Conservation (phyloP, 2,888 invertebrate species). For the Eurytoma adleriae region DNA sequence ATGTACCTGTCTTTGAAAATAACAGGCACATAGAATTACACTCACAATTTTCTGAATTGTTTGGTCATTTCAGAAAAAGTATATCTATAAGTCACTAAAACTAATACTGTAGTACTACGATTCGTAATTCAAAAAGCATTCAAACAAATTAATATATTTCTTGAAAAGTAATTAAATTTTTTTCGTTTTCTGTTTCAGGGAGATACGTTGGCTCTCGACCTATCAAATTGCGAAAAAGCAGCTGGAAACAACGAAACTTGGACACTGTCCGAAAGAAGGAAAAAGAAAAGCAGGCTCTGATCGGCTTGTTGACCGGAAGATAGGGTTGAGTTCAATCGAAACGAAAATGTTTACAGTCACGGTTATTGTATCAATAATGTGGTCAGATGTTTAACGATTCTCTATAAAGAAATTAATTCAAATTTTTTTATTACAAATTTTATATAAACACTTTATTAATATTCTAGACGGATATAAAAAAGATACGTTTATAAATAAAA, state of each 20-base stretch:
- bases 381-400: background rate
- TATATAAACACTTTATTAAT: background rate
- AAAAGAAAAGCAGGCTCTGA: constrained; percentile 93
- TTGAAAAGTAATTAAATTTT: background rate
- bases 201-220: constrained; percentile 99
- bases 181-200: constrained; percentile 79
- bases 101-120: too few relatives aligned
- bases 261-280: constrained; percentile 97
- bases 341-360: too few relatives aligned
- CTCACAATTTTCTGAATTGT: too few relatives aligned
- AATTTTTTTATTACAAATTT: too few relatives aligned
- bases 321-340: constrained; percentile 60
- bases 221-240: constrained; percentile 97
- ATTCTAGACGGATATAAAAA: background rate
- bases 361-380: background rate
- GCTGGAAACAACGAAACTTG: constrained; percentile 95
- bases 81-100: too few relatives aligned
- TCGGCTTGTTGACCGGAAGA: constrained; percentile 83
- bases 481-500: background rate
- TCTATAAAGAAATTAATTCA: background rate
- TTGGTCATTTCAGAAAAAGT: too few relatives aligned
- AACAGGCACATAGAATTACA: too few relatives aligned
- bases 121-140: background rate
- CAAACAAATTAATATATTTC: background rate
- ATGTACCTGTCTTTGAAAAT: too few relatives aligned